These are phyloP conservation scores for Luperina testacea DNA, from an alignment of 2,888 invertebrate species.

Conservation along the genomic window DNA sequence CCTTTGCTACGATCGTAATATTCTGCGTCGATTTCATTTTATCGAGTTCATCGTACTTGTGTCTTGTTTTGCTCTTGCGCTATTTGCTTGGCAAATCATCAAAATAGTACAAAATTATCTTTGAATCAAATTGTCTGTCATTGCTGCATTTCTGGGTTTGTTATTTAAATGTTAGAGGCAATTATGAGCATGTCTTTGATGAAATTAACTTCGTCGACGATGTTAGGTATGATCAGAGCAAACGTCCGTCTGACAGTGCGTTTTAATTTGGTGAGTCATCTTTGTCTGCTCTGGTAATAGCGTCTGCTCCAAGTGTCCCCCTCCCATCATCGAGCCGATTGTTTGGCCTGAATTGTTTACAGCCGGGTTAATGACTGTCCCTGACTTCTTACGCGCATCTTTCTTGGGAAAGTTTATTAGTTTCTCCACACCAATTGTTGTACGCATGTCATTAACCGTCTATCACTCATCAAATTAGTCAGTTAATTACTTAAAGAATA, in stretches of 20 bases:
- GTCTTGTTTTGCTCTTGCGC: conserved; percentile 67
- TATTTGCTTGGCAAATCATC: conserved; percentile 76
- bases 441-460: conserved; percentile 62
- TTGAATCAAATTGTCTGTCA: conserved; percentile 67
- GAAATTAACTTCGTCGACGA: conserved; percentile 52
- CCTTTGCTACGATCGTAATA: conserved; percentile 58
- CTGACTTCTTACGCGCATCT: conserved; percentile 77
- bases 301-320: conserved; percentile 76
- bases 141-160: conserved; percentile 49
- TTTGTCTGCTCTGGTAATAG: conserved; percentile 73
- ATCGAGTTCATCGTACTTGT: conserved; percentile 74
- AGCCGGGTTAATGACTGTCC: conserved; percentile 84
- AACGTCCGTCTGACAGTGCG: conserved; percentile 60
- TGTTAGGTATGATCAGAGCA: conserved; percentile 53
- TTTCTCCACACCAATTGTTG: conserved; percentile 77
- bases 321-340: conserved; percentile 76
- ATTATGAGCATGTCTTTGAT: conserved; percentile 41
- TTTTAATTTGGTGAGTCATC: conserved; percentile 77
- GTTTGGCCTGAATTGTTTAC: conserved; percentile 84
- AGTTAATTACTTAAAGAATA: conserved; percentile 43
- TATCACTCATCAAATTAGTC: conserved; percentile 62
- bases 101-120: conserved; percentile 71
- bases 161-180: conserved; percentile 47
- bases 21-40: conserved; percentile 53
- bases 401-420: conserved; percentile 79